phyloP scores from a whole-genome alignment of 2,113 vertebrate genomes.

The Heliornis fulica region DNA sequence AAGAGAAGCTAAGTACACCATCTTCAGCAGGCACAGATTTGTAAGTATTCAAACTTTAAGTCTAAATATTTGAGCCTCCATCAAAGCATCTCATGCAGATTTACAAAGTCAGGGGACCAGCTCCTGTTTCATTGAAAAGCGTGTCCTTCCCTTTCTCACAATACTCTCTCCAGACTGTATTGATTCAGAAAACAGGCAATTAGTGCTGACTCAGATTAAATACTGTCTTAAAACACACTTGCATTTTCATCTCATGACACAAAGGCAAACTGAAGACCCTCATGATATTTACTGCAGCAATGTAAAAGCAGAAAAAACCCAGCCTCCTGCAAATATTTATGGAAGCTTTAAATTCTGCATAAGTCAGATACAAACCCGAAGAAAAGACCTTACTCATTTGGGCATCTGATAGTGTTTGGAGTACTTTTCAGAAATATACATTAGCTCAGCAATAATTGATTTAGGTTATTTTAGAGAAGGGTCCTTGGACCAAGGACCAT shows the following conservation, averaged over 20 bases:
- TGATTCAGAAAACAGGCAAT: constrained; percentile 33
- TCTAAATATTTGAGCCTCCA: constrained; percentile 32
- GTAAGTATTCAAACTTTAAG: not conserved
- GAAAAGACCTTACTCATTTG: not conserved
- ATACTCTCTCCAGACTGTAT: not conserved
- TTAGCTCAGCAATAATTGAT: not conserved
- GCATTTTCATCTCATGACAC: not conserved
- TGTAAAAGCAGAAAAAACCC: not conserved
- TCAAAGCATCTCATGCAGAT: not conserved
- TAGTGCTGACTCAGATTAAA: constrained; percentile 38
- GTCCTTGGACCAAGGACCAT: not conserved
- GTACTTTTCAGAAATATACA: not conserved
- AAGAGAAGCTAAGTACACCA: not conserved
- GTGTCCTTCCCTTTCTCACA: not conserved
- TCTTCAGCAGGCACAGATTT: not conserved
- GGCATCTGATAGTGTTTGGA: not conserved
- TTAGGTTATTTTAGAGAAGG: not conserved
- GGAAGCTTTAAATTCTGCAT: not conserved
- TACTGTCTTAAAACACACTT: not conserved
- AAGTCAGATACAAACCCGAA: not conserved
- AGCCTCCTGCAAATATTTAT: not conserved
- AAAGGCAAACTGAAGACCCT: not conserved
- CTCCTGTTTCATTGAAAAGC: not conserved
- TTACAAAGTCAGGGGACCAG: not conserved
- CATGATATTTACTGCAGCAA: not conserved